Percentiles rank a stretch among this genome's conserved stretches.
phyloP scores from a whole-genome alignment of 2,113 vertebrate species.

The Perca schrenkii region DNA sequence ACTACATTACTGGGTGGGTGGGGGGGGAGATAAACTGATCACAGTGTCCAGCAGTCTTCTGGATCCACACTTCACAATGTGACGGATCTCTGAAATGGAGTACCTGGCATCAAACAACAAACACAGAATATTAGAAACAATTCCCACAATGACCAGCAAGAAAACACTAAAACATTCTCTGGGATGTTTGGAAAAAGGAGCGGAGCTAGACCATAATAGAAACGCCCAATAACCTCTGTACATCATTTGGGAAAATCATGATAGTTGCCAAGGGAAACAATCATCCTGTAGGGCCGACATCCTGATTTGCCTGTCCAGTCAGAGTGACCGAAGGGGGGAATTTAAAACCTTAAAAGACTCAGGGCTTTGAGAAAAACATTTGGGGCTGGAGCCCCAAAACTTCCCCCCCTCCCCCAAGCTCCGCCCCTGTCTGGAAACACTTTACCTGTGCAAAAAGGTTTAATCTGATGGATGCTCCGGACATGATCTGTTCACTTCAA shows the following conservation, averaged over 20 bases:
- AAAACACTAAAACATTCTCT: too few species aligned
- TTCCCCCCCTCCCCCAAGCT: too few species aligned
- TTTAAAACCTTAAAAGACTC: too few species aligned
- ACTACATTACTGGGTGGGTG: slow-evolving; percentile 58
- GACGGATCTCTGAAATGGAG: neutral
- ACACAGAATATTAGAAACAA: neutral
- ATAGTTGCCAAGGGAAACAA: too few species aligned
- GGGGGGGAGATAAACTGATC: slow-evolving; percentile 26
- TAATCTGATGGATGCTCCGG: slow-evolving; percentile 97
- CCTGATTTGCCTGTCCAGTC: too few species aligned
- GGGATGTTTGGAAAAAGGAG: neutral
- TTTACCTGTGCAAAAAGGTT: slow-evolving; percentile 82
- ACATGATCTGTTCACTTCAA: slow-evolving; percentile 97
- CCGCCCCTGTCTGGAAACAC: neutral
- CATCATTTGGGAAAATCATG: too few species aligned
- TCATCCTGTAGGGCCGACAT: too few species aligned
- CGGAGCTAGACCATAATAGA: too few species aligned
- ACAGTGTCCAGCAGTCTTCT: slow-evolving; percentile 68
- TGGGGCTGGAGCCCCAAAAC: too few species aligned
- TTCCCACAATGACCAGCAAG: neutral
- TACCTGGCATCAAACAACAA: slow-evolving; percentile 47
- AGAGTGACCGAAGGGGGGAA: too few species aligned
- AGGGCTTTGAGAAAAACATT: too few species aligned
- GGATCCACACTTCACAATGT: slow-evolving; percentile 24
- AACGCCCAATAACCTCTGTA: too few species aligned